Base-by-base conservation (phyloP, 2,113 vertebrate genomes). In the Cervus canadensis region DNA sequence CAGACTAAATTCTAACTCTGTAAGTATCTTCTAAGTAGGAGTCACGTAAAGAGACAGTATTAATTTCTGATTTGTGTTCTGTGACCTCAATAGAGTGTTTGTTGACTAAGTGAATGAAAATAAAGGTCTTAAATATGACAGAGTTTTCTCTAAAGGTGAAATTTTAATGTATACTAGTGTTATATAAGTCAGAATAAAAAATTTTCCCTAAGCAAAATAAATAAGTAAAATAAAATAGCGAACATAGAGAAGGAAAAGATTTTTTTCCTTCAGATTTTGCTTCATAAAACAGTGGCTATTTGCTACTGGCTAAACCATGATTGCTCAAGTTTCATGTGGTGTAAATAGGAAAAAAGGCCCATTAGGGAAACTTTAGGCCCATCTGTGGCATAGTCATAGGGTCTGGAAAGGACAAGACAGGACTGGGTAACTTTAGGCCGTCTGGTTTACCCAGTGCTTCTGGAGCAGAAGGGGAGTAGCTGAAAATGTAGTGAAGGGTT, bases 241-340 rank as follows among this genome's bases (percentile, higher is more conserved):
- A 86, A 30, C 54, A 86, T 54, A 94, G 54, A 71, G 40, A 78
- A 97, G 8, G n/a, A 86, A 95, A 93, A 93, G 3, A 67, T 76
- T 91, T 96, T 87, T 90, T 93, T 10, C 21, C 57, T 40, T 87
- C 67, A 30, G 17, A 56, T 62, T 89, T 94, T 94, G 3, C 45
- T 84, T 95, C 26, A 62, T 62, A 89, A 95, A 97, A 94, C 67
- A 60, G 40, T 83, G 17, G 25, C 23, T 89, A 48, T 89, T 97
- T 76, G 56, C 87, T 95, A 40, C 14, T 88, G 30, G 17, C 45
- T 81, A 33, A 76, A 40, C 13, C 78, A 67, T 28, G 16, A 86
- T 8, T 86, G 19, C 62, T 82, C 6, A 52, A 52, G 67, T 94
- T 94, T 82, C 33, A 16, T 57, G 25, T 12, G 3, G n/a, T 91